A percentile compares a stretch with the other conserved stretches of the same genome.
phyloP scores from a whole-genome alignment of 1,140 invertebrate species.

The Dreissena rostriformis region DNA sequence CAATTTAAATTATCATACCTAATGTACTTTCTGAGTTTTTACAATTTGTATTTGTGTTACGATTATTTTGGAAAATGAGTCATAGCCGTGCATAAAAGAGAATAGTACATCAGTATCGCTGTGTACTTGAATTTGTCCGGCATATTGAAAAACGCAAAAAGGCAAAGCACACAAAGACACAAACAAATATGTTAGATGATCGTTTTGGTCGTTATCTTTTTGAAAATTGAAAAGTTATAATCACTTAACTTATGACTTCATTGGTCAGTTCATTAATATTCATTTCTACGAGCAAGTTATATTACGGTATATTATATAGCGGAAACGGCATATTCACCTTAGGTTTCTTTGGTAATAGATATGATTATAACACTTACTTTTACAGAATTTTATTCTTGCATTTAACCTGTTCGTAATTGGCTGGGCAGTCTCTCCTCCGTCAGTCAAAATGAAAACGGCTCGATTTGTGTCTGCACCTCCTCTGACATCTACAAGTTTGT shows the following conservation, averaged over 20 bases:
- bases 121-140: too few relatives aligned
- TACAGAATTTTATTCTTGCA: background rate
- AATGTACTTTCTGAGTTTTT: too few relatives aligned
- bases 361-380: background rate
- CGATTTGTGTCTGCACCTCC: background rate
- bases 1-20: too few relatives aligned
- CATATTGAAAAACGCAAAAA: too few relatives aligned
- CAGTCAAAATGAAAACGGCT: conserved; percentile 29
- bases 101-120: too few relatives aligned
- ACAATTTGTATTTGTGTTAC: too few relatives aligned
- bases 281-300: background rate
- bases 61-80: too few relatives aligned
- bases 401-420: background rate
- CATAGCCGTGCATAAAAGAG: too few relatives aligned
- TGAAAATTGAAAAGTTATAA: background rate
- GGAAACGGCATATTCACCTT: background rate
- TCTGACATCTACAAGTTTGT: background rate
- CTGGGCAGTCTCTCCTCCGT: background rate
- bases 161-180: too few relatives aligned
- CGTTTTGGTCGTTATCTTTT: too few relatives aligned
- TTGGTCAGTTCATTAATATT: background rate
- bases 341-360: background rate
- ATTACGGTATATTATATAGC: background rate
- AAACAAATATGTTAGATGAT: too few relatives aligned
- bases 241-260: background rate